Evolutionary conservation across 2,113 vertebrate genomes (phyloP).

Genomic region (Balaenoptera acutorostrata): DNA sequence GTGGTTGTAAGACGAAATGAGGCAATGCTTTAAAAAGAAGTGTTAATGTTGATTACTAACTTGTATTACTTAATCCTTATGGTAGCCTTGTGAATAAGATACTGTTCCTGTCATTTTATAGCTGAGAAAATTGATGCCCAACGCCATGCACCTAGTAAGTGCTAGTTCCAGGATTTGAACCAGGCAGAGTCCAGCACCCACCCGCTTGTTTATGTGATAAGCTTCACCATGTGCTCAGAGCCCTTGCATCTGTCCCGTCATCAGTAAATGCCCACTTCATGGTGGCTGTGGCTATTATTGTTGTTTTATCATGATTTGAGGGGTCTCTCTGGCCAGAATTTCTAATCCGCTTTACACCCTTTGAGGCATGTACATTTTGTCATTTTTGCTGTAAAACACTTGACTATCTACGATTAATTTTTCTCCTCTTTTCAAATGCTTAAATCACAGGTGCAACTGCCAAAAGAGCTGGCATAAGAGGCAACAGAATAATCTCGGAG

Average conservation of each 20-base stretch:
- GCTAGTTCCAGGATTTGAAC: background rate
- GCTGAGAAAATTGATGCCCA: background rate
- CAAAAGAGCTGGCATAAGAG: constrained; percentile 89
- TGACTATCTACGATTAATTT: constrained; percentile 11
- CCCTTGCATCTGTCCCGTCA: background rate
- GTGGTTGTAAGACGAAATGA: background rate
- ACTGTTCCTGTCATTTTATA: background rate
- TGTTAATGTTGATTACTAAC: background rate
- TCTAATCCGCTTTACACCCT: background rate
- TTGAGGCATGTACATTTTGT: background rate
- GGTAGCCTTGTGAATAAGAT: background rate
- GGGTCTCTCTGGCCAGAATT: background rate
- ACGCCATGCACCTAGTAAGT: background rate
- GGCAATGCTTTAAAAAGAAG: background rate
- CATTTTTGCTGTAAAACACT: background rate
- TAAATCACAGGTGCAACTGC: constrained; percentile 88
- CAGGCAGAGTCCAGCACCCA: background rate
- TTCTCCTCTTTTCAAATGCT: constrained; percentile 7
- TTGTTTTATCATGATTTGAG: background rate
- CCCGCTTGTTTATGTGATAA: background rate
- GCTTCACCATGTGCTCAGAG: background rate
- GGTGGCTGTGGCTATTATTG: background rate
- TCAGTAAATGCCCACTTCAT: background rate
- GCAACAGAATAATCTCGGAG: constrained; percentile 47
- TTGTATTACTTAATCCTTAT: background rate